Conservation (phyloP, 2,113 vertebrate genomes). For the Takifugu flavidus region DNA sequence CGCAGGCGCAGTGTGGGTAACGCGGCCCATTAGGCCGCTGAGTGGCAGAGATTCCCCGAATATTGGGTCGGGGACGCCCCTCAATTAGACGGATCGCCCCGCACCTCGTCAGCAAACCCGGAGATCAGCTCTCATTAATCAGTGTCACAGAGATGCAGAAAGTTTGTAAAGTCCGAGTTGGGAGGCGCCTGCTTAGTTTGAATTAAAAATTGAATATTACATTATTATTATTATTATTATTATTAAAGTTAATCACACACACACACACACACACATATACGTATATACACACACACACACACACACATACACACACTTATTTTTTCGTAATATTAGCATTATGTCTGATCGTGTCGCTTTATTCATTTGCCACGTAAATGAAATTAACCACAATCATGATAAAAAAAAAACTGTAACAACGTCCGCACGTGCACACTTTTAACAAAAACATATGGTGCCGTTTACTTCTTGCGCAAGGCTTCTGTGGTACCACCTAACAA, state of each 20-base stretch:
- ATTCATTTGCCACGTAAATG: background rate
- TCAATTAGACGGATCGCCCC: constrained; percentile 72
- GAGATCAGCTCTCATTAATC: constrained; percentile 63
- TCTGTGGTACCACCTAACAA: background rate
- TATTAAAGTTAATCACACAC: no score
- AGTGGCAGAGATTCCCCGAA: constrained; percentile 73
- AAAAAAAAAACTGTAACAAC: no score
- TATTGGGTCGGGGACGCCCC: constrained; percentile 76
- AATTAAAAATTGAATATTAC: background rate
- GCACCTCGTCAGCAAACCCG: constrained; percentile 68
- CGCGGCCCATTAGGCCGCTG: constrained; percentile 72
- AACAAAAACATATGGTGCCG: background rate
- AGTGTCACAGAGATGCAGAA: constrained; percentile 52
- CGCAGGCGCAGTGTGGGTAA: constrained; percentile 65
- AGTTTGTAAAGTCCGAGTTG: constrained; percentile 61
- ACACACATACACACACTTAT: no score
- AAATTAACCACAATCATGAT: no score
- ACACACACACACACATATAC: no score
- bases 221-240: background rate
- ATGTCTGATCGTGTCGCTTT: no score
- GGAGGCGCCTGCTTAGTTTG: constrained; percentile 29
- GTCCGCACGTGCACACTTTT: background rate
- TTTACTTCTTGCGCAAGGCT: background rate
- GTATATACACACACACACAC: no score
- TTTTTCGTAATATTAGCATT: background rate